Evolutionary conservation across 2,888 invertebrate genomes (phyloP).

Genomic region (Parapristionchus giblindavisi): DNA sequence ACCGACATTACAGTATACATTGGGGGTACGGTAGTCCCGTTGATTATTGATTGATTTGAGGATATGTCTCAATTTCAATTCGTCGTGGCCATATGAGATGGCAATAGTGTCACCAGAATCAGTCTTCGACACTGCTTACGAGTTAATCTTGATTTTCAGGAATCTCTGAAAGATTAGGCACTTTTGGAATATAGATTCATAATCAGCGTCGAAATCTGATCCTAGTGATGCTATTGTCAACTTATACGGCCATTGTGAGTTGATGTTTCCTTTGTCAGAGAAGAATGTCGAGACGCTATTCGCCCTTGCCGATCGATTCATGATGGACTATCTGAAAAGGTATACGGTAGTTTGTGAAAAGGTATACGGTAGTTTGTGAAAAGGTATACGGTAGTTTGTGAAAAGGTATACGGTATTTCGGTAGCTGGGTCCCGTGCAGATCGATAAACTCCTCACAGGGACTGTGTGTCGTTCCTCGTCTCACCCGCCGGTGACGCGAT

Average conservation of each 20-base stretch:
- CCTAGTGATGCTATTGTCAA: not conserved
- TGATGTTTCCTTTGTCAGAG: too few species aligned
- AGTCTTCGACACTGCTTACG: not conserved
- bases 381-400: too few species aligned
- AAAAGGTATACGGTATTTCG: too few species aligned
- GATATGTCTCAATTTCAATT: too few species aligned
- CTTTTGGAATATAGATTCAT: not conserved
- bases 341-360: constrained; percentile 6
- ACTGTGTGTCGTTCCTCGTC: constrained; percentile 33
- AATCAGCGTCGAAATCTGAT: not conserved
- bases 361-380: constrained; percentile 10
- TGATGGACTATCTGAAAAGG: constrained; percentile 29
- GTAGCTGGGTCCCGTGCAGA: too few species aligned
- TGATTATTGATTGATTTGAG: too few species aligned
- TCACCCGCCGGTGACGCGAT: constrained; percentile 24
- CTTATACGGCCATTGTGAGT: not conserved
- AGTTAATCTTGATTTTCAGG: not conserved
- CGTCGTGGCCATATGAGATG: not conserved
- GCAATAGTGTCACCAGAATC: not conserved
- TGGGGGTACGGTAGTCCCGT: too few species aligned
- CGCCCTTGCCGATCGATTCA: constrained; percentile 32
- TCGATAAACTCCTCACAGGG: constrained; percentile 13
- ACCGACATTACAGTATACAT: too few species aligned
- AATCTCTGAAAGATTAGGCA: not conserved
- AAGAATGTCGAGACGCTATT: constrained; percentile 37